phyloP scores from a whole-genome alignment of 2,113 vertebrate genomes.

The Cynocephalus volans region DNA sequence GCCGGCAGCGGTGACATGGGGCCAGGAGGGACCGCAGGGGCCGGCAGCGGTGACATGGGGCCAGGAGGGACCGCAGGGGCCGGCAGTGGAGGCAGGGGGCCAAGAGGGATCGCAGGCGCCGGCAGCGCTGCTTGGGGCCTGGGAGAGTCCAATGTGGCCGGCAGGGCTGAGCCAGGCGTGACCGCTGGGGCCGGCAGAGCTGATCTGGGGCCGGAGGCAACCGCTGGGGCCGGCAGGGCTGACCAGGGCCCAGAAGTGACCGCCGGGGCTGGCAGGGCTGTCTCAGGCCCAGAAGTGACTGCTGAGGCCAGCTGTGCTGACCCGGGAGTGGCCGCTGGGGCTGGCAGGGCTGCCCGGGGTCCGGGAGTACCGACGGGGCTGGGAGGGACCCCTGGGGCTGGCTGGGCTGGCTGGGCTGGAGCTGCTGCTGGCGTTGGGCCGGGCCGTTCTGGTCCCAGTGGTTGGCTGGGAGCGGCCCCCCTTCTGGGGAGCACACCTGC shows the following conservation, averaged over 20 bases:
- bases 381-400: conserved; percentile 84
- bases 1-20: neutral
- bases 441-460: conserved; percentile 82
- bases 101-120: conserved; percentile 20
- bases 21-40: neutral
- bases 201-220: conserved; percentile 71
- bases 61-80: conserved; percentile 4
- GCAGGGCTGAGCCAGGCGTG: conserved; percentile 58
- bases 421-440: conserved; percentile 82
- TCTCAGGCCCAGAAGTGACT: conserved; percentile 75
- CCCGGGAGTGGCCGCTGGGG: conserved; percentile 77
- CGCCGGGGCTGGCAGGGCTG: conserved; percentile 78
- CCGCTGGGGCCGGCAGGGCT: conserved; percentile 70
- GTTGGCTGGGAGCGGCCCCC: conserved; percentile 84
- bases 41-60: neutral
- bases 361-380: conserved; percentile 76
- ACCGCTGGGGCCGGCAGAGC: conserved; percentile 70
- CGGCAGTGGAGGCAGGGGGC: neutral
- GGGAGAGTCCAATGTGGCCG: conserved; percentile 59
- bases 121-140: conserved; percentile 68
- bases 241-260: conserved; percentile 76
- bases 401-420: conserved; percentile 82
- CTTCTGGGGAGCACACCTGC: conserved; percentile 86
- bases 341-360: conserved; percentile 79
- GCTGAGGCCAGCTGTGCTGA: conserved; percentile 76